These are phyloP conservation scores for Amblyopsis rosae DNA, from an alignment of 2,113 vertebrate genomes.

Conservation along the genomic window DNA sequence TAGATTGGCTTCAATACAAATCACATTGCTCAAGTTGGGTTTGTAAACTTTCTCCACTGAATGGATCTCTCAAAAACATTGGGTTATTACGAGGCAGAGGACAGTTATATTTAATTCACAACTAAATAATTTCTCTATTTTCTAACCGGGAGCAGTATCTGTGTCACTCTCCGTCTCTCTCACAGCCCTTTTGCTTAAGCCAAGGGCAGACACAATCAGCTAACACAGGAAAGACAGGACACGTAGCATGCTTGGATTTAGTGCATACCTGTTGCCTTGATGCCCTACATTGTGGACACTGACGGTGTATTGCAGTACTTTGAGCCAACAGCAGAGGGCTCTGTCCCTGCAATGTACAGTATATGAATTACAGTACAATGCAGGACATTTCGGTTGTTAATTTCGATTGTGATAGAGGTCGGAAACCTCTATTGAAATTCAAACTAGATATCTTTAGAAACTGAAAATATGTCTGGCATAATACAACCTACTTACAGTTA, in stretches of 20 bases:
- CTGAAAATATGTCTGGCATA: too few relatives aligned
- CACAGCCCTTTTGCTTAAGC: too few relatives aligned
- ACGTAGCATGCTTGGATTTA: background rate
- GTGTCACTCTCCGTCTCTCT: too few relatives aligned
- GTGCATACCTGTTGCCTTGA: conserved; percentile 21
- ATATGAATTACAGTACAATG: conserved; percentile 2
- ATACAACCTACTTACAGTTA: too few relatives aligned
- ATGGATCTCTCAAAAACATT: background rate
- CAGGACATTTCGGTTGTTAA: background rate
- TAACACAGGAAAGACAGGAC: too few relatives aligned
- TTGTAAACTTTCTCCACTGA: too few relatives aligned
- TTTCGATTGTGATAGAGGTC: conserved; percentile 10
- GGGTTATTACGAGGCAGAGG: conserved; percentile 1
- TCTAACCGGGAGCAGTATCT: too few relatives aligned
- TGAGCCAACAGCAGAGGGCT: conserved; percentile 62
- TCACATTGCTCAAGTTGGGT: too few relatives aligned
- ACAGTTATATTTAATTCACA: background rate
- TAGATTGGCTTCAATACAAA: too few relatives aligned
- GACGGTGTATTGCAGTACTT: conserved; percentile 43
- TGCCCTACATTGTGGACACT: background rate
- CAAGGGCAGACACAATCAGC: too few relatives aligned
- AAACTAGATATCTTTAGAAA: conserved; percentile 3
- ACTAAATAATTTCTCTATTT: too few relatives aligned
- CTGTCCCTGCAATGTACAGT: conserved; percentile 37
- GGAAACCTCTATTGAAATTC: background rate